Base-by-base conservation (phyloP, 1,140 invertebrate species). In the Littorina saxatilis region DNA sequence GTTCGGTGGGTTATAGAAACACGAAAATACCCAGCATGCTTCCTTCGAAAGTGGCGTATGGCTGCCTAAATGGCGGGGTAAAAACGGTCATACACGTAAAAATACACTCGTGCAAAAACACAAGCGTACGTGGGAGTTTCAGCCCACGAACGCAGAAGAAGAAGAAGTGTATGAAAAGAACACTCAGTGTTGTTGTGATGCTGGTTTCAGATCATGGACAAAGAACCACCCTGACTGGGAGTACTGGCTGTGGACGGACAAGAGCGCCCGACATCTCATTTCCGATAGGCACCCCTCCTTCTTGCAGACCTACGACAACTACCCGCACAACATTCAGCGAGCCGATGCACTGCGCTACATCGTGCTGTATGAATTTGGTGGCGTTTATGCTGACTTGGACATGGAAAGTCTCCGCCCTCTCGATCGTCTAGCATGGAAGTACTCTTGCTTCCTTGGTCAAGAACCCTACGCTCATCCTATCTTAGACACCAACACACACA, bases 241-340 rank as follows among this genome's bases (percentile, higher is more conserved):
- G 72, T 90, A 91, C 77, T 90, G 86, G 86, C 82, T 92, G 7
- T 92, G 91, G 91, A 92, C 91, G 37, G 88, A 91, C 82, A 86
- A 87, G 7, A 88, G 85, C 85, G 88, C 88, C 23, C 81, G 88
- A 66, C 50, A 85, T 50, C 75, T 92, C 0, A 87, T 92, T 50
- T 72, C 79, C n/a, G 87, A 89, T 20, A 84, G 84, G 70, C 89
- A 91, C 82, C 85, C 89, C 17, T 29, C 83, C 66, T 85, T 90
- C 27, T 70, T 92, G n/a, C 74, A 82, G 9, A 82, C 86, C 11
- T 92, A 83, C 84, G 87, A 91, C 82, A 81, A 73, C 39, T 92
- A 92, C 81, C 27, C 79, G 17, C 84, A 89, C 78, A 82, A 84
- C 37, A 91, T 92, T 37, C 79, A 88, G 66, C 84, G 87, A 73